A percentile compares a stretch with the other conserved stretches of the same genome.
phyloP scores from a whole-genome alignment of 2,113 vertebrate species.

The Lipotes vexillifer region DNA sequence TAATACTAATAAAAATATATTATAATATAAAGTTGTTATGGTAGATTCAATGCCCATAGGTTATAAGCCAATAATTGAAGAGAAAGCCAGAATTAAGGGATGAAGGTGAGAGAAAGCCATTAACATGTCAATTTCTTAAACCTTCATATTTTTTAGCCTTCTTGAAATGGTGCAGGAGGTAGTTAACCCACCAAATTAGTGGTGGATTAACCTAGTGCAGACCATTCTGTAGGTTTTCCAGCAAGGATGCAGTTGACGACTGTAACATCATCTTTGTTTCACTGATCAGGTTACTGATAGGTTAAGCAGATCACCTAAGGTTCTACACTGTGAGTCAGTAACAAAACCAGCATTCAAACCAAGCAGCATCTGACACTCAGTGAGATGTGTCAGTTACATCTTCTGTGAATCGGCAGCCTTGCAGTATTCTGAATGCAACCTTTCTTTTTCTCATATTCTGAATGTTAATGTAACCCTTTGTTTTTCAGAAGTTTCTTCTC shows the following conservation, averaged over 20 bases:
- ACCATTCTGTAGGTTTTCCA: neutral
- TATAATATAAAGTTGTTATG: neutral
- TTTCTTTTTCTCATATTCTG: neutral
- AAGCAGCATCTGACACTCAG: neutral
- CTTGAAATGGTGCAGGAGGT: too few species aligned
- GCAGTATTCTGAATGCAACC: neutral
- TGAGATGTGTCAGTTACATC: neutral
- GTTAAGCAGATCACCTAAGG: neutral
- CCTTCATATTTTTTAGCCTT: neutral
- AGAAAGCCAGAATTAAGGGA: neutral
- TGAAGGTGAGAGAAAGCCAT: neutral
- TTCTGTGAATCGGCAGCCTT: neutral
- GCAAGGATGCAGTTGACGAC: neutral
- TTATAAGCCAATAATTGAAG: neutral
- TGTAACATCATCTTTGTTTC: conserved; percentile 21
- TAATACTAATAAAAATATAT: neutral
- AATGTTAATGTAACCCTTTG: neutral
- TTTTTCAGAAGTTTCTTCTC: neutral
- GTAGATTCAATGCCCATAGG: neutral
- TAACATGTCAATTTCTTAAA: neutral
- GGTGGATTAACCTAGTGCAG: neutral
- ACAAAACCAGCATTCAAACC: neutral
- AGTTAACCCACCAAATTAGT: neutral
- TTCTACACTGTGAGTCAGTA: neutral
- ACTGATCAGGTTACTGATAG: neutral